Base-by-base conservation (phyloP, 2,113 vertebrate genomes). In the Mormoops blainvillei region DNA sequence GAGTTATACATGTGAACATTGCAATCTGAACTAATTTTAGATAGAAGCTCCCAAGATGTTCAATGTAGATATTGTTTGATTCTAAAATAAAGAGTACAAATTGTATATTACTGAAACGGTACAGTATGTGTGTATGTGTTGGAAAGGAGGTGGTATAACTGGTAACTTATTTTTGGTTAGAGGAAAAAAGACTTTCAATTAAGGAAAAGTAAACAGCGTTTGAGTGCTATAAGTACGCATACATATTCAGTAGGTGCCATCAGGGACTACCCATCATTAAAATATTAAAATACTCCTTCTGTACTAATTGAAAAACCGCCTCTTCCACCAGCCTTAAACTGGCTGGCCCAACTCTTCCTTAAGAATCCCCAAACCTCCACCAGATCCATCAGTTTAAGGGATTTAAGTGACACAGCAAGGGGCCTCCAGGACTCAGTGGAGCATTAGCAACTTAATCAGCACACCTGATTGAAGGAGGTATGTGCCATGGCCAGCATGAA, bases 131-230 rank as follows among this genome's bases (percentile, higher is more conserved):
- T 82, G 4, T 77, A 16, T 67, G 26, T 90, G 26, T 54, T 93
- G n/a, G 26, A 58, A 33, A 80, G 73, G 18, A 93, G 19, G 63
- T 81, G 5, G 18, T 52, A 20, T 45, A 83, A 89, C 19, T 24
- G 8, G 28, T 52, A 4, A 2, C 74, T 89, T 85, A 33, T 71
- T 95, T 38, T 89, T 80, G 50, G 6, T 56, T 67, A 77, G 48
- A 85, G 11, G 16, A 90, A 90, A 95, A 54, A 52, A 14, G 22
- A 2, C 26, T 76, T 41, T 80, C 31, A 74, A 28, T 81, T 52
- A 89, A 93, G 26, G 41, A 93, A 95, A 96, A 91, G 4, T 41
- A 38, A 93, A 82, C 22, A 68, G 22, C 38, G 91, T 87, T 50
- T 48, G 58, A 91, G 43, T 82, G 28, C 48, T 22, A 1, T 81